Base-by-base conservation (phyloP, 2,113 vertebrate species). In the Malurus elegans region DNA sequence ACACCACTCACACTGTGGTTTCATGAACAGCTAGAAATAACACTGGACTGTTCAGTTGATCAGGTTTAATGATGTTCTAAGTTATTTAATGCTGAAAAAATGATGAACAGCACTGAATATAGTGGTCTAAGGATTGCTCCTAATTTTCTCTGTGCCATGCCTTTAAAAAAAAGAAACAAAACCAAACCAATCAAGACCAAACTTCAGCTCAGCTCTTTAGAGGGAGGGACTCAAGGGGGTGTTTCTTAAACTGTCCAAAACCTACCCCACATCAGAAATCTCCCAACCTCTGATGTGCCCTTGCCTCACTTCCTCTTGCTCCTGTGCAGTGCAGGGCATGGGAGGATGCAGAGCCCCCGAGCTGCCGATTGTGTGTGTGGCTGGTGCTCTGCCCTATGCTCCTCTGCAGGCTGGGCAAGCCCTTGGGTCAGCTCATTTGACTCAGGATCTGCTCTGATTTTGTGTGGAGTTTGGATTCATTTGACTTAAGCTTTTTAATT, bases 341-440 rank as follows among this genome's bases (percentile, higher is more conserved):
- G 44, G 29, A 42, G 23, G 17, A 7, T 50, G 58, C 44, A 31
- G 58, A 10, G 25, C 32, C 14, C 31, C 17, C 10, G 7, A 6
- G n/a, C 45, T 60, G 45, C 11, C 1, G 2, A 20, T 4, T 11
- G 6, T 0, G 1, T 11, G 6, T 0, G 1, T 36, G 9, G 2
- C 1, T 42, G 20, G 12, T 38, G 29, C n/a, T 67, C 12, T 32
- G 1, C 25, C 8, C 4, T 4, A 1, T 2, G 1, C 12, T 76
- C 16, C 11, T 4, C 28, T 66, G 47, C n/a, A 18, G 45, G 8
- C 36, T 80, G 48, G 19, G 21, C 26, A 64, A 88, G 36, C 10
- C 13, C 16, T 19, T 11, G 18, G 24, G 18, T 61, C 18, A 6
- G 38, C 32, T 65, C 19, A 14, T 42, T 21, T 47, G 8, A 10